phyloP scores from a whole-genome alignment of 2,888 invertebrate species.

The Apotomis turbidana region DNA sequence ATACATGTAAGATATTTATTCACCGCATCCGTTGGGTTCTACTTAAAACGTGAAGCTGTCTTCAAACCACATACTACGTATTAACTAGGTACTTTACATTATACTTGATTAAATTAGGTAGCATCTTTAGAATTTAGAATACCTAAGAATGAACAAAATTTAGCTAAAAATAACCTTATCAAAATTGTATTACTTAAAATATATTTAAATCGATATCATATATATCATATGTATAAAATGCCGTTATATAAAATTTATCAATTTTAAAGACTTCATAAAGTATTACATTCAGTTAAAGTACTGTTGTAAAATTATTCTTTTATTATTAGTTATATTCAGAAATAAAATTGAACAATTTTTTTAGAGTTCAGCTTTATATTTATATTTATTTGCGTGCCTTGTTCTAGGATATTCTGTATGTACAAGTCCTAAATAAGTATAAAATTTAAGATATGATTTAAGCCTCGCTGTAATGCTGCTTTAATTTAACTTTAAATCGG shows the following conservation, averaged over 20 bases:
- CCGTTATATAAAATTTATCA: constrained; percentile 1
- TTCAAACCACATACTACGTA: constrained; percentile 30
- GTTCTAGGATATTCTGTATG: constrained; percentile 42
- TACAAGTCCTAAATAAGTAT: constrained; percentile 16
- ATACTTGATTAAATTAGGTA: constrained; percentile 40
- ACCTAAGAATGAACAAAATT: constrained; percentile 26
- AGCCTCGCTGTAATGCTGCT: constrained; percentile 34
- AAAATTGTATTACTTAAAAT: constrained; percentile 24
- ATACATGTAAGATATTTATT: constrained; percentile 69
- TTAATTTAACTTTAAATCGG: constrained; percentile 32
- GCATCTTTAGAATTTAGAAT: constrained; percentile 40
- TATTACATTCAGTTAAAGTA: not conserved
- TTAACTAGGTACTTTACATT: constrained; percentile 37
- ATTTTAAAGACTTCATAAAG: not conserved
- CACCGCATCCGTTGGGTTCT: constrained; percentile 60
- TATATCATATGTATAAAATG: constrained; percentile 16
- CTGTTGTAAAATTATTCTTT: not conserved
- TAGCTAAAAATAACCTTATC: constrained; percentile 29
- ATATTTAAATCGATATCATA: constrained; percentile 17
- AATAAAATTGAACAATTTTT: not conserved
- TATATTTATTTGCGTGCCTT: constrained; percentile 64
- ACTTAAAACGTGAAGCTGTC: constrained; percentile 43
- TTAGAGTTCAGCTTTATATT: constrained; percentile 44
- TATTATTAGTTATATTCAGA: not conserved
- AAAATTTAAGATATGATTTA: constrained; percentile 18